Percentiles rank a stretch among this genome's conserved stretches.
phyloP scores from a whole-genome alignment of 2,888 invertebrate genomes.

The Entomobrya proxima region DNA sequence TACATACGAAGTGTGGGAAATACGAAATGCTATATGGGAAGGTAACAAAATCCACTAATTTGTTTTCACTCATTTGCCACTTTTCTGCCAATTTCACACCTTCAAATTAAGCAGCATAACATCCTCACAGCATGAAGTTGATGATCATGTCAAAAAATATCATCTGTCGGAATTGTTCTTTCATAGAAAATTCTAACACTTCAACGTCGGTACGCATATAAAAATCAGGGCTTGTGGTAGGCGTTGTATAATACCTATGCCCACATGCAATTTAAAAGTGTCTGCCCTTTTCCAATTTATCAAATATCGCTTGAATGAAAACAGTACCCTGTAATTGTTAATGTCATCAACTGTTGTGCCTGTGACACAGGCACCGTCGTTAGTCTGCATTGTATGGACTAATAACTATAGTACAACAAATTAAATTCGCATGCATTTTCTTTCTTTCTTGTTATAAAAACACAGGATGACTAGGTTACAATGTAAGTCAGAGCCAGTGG shows the following conservation, averaged over 20 bases:
- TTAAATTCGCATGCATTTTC: no score
- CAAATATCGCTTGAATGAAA: background rate
- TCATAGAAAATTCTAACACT: background rate
- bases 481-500: no score
- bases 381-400: no score
- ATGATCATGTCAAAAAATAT: background rate
- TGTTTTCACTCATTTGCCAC: slow-evolving; percentile 38
- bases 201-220: background rate
- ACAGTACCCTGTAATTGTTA: background rate
- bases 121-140: background rate
- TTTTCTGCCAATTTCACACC: slow-evolving; percentile 54
- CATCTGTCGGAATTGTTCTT: background rate
- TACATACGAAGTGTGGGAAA: background rate
- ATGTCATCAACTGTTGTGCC: background rate
- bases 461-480: no score
- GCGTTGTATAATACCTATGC: slow-evolving; percentile 3
- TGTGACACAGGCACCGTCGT: background rate
- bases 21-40: slow-evolving; percentile 28
- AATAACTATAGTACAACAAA: no score
- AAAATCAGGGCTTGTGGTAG: background rate
- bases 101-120: slow-evolving; percentile 5
- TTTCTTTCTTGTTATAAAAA: no score
- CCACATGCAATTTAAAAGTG: background rate
- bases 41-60: slow-evolving; percentile 43
- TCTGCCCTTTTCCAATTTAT: slow-evolving; percentile 7